phyloP scores from a whole-genome alignment of 2,113 vertebrate genomes.

The Saimiri boliviensis region DNA sequence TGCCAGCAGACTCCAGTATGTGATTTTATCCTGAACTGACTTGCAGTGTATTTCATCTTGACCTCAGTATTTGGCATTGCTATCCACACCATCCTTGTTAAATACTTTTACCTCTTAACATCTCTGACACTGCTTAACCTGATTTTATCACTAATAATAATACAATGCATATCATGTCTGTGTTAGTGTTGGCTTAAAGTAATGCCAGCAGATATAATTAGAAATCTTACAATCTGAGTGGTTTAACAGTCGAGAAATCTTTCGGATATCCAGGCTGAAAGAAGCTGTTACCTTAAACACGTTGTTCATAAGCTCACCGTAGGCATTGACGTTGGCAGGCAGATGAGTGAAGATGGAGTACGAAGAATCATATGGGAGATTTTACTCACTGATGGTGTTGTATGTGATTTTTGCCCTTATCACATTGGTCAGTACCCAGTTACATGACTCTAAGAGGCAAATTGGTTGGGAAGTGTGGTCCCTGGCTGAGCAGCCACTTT shows the following conservation, averaged over 20 bases:
- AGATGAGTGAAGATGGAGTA: not conserved
- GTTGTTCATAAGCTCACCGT: not conserved
- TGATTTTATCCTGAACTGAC: not conserved
- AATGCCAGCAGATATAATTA: not conserved
- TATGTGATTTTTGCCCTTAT: not conserved
- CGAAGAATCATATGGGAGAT: not conserved
- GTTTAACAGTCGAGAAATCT: not conserved
- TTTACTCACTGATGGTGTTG: not conserved
- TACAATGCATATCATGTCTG: not conserved
- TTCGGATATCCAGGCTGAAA: not conserved
- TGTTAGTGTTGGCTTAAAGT: not conserved
- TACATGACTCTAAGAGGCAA: not conserved
- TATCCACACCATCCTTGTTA: not conserved
- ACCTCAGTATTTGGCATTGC: not conserved
- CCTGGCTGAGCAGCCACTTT: not conserved
- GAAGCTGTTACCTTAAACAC: not conserved
- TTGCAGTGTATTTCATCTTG: not conserved
- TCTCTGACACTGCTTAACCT: not conserved
- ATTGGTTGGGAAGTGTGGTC: not conserved
- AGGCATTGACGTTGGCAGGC: not conserved
- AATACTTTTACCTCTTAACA: not conserved
- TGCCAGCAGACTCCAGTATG: no score
- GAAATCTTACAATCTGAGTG: conserved; percentile 10
- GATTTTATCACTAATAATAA: not conserved
- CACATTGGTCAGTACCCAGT: not conserved